phyloP scores from a whole-genome alignment of 1,140 invertebrate genomes.

The Anastrepha ludens region DNA sequence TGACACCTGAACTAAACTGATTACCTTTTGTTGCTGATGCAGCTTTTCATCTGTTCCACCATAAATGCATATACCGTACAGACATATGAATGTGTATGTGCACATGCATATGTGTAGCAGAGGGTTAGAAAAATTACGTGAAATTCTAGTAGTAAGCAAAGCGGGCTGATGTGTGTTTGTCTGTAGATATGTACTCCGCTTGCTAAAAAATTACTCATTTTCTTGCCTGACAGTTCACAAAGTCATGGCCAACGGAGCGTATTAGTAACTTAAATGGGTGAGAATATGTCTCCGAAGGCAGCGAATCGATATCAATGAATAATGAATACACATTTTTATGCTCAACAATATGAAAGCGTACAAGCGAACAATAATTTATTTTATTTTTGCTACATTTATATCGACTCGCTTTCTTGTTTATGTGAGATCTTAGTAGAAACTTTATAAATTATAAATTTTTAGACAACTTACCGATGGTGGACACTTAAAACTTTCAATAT shows the following conservation, averaged over 20 bases:
- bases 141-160: background rate
- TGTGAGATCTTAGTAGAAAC: too few relatives aligned
- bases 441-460: too few relatives aligned
- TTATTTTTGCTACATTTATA: too few relatives aligned
- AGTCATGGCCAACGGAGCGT: conserved; percentile 32
- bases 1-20: conserved; percentile 47
- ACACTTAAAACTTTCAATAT: too few relatives aligned
- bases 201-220: background rate
- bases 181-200: too few relatives aligned
- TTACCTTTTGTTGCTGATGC: conserved; percentile 34
- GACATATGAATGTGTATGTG: background rate
- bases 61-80: background rate
- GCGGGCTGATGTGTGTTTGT: too few relatives aligned
- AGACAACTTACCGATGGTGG: too few relatives aligned
- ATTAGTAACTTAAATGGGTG: conserved; percentile 19
- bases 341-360: background rate
- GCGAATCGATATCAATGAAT: conserved; percentile 3
- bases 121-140: background rate
- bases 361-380: too few relatives aligned
- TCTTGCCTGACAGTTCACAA: background rate
- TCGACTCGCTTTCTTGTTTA: too few relatives aligned
- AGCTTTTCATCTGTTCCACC: background rate
- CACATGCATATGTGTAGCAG: background rate
- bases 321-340: conserved; percentile 1
- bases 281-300: background rate